Percentiles rank a stretch among this genome's conserved stretches.
Evolutionary conservation across 1,140 invertebrate species (phyloP).

Genomic region (Temnothorax nylanderi): DNA sequence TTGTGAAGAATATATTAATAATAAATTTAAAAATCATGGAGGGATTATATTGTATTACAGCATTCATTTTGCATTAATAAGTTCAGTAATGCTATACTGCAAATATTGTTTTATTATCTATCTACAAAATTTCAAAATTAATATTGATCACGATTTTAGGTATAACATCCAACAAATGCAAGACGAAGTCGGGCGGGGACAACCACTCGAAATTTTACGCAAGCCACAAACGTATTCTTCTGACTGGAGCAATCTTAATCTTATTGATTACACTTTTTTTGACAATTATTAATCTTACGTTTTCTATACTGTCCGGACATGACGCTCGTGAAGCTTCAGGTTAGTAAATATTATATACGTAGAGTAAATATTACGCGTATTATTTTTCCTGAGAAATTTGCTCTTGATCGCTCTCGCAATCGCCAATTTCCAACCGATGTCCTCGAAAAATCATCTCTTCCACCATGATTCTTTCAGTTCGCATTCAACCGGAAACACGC

Average conservation of each 20-base stretch:
- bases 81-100: not conserved
- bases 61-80: not conserved
- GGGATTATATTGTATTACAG: not conserved
- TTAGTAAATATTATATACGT: not conserved
- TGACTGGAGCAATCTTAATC: not conserved
- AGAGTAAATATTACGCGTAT: not conserved
- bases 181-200: no score
- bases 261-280: not conserved
- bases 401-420: not conserved
- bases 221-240: not conserved
- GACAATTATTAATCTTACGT: not conserved
- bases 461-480: constrained; percentile 36
- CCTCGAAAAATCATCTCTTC: constrained; percentile 20
- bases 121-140: not conserved
- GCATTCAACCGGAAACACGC: not conserved
- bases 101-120: not conserved
- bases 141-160: constrained; percentile 31
- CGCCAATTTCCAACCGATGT: constrained; percentile 12
- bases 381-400: not conserved
- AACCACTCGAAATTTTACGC: not conserved
- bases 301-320: not conserved
- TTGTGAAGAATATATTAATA: not conserved
- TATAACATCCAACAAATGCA: not conserved
- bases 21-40: not conserved
- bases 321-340: not conserved